Evolutionary conservation across 2,113 vertebrate species (phyloP).

Genomic region (Psophia crepitans): DNA sequence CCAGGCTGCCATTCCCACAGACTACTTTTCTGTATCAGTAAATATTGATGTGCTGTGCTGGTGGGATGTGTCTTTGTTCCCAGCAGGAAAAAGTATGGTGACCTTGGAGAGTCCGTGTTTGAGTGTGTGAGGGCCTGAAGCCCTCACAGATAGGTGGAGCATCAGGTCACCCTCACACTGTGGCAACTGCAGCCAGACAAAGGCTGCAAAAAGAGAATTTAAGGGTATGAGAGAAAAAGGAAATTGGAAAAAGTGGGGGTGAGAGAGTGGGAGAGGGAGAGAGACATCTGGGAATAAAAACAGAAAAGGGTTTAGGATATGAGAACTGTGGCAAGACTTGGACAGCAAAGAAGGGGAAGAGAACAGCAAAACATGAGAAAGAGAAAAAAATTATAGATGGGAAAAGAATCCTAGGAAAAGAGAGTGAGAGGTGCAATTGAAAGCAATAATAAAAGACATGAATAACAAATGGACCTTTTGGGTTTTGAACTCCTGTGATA

Average conservation of each 20-base stretch:
- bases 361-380: not conserved
- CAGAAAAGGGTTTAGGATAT: not conserved
- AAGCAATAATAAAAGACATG: not conserved
- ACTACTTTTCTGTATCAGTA: not conserved
- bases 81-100: accelerated
- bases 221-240: not conserved
- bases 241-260: not conserved
- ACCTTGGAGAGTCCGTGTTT: not conserved
- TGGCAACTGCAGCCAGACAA: not conserved
- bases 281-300: not conserved
- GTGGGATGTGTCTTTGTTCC: not conserved
- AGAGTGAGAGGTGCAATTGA: not conserved
- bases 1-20: accelerated
- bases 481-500: not conserved
- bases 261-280: not conserved
- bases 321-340: not conserved
- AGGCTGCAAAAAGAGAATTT: not conserved
- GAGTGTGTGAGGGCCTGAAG: not conserved
- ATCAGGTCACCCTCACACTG: not conserved
- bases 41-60: not conserved
- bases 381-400: not conserved
- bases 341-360: not conserved
- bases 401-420: not conserved
- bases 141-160: not conserved
- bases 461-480: not conserved